Percentiles rank a stretch among this genome's conserved stretches.
Conservation (phyloP, 2,888 invertebrate genomes). For the Ormyrus labotus region DNA sequence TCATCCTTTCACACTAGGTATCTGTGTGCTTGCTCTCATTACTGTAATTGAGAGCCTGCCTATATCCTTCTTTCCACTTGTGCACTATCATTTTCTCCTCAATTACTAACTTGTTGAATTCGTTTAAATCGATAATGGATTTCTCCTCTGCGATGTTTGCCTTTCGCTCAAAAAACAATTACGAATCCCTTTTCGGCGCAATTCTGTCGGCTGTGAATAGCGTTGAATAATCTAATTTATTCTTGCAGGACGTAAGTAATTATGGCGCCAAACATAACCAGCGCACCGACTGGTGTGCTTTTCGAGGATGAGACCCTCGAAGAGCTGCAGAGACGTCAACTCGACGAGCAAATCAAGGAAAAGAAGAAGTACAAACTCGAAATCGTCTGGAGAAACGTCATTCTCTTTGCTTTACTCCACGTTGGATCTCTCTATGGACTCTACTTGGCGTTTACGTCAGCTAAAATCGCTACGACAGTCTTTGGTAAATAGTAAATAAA, state of each 20-base stretch:
- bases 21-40: no score
- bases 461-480: slow-evolving; percentile 83
- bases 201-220: no score
- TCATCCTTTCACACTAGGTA: no score
- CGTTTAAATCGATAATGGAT: background rate
- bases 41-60: no score
- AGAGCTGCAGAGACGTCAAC: slow-evolving; percentile 41
- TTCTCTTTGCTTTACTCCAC: slow-evolving; percentile 87
- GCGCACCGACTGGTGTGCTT: slow-evolving; percentile 73
- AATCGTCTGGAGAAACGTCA: slow-evolving; percentile 90
- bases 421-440: slow-evolving; percentile 85
- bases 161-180: no score
- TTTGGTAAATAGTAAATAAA: slow-evolving; percentile 80
- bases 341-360: slow-evolving; percentile 46
- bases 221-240: background rate
- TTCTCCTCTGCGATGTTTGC: no score
- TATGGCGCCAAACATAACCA: slow-evolving; percentile 77
- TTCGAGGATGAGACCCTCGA: slow-evolving; percentile 71
- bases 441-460: slow-evolving; percentile 84
- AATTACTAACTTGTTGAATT: background rate
- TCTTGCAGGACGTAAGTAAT: slow-evolving; percentile 59
- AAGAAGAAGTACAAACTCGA: slow-evolving; percentile 58
- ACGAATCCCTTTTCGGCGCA: no score
- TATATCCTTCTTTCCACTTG: background rate
- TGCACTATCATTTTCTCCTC: background rate